Conservation (phyloP, 2,113 vertebrate species). For the Erythrocebus patas region DNA sequence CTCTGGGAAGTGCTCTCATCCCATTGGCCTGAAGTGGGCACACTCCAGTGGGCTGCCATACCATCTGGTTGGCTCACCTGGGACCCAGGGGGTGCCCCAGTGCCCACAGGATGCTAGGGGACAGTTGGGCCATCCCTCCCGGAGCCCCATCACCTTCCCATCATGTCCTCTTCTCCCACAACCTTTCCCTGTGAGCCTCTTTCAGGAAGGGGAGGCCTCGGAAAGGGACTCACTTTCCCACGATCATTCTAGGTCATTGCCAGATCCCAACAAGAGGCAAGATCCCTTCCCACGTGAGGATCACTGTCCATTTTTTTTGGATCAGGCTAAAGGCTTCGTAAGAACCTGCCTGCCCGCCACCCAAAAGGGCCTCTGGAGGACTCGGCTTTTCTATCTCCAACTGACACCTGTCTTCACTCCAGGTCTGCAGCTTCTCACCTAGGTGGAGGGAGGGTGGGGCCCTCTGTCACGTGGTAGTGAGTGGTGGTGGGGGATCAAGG, state of each 20-base stretch:
- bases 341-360: neutral
- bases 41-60: neutral
- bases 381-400: neutral
- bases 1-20: neutral
- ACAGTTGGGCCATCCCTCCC: neutral
- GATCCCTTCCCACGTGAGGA: neutral
- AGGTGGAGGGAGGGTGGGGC: neutral
- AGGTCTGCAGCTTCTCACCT: neutral
- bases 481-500: neutral
- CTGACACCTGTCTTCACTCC: neutral
- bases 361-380: neutral
- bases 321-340: neutral
- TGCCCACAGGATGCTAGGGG: neutral
- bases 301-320: neutral
- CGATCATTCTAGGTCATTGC: slow-evolving; percentile 8
- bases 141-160: neutral
- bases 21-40: neutral
- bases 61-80: neutral
- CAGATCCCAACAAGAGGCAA: neutral
- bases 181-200: neutral
- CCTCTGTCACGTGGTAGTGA: neutral
- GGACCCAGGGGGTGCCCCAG: neutral
- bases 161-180: neutral
- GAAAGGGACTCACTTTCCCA: neutral
- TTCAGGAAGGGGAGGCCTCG: neutral